Conservation (phyloP, 2,888 invertebrate genomes). For the Eurytoma adleriae region DNA sequence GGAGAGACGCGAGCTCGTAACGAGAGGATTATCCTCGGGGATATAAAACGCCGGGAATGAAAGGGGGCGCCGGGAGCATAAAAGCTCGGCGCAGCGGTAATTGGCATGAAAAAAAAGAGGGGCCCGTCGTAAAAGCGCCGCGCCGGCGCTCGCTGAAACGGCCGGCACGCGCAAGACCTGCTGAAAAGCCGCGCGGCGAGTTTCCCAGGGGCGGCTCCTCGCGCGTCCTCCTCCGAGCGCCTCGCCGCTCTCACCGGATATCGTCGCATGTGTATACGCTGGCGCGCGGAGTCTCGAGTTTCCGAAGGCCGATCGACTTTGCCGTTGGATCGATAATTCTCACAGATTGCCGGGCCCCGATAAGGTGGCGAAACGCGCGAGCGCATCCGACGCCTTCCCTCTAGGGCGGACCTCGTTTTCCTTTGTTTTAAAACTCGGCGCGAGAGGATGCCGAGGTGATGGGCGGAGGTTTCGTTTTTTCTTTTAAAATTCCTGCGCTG, state of each 20-base stretch:
- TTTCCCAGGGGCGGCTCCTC: constrained; percentile 18
- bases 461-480: too few species aligned
- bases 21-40: constrained; percentile 26
- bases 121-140: neutral
- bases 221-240: neutral
- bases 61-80: neutral
- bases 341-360: constrained; percentile 29
- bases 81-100: constrained; percentile 6
- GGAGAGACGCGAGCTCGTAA: neutral
- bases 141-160: constrained; percentile 35
- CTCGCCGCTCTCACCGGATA: neutral
- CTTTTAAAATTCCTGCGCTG: too few species aligned
- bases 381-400: neutral
- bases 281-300: neutral
- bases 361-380: neutral
- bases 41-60: constrained; percentile 16
- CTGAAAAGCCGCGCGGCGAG: constrained; percentile 31
- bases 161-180: constrained; percentile 19
- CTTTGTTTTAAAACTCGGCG: neutral
- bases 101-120: constrained; percentile 21
- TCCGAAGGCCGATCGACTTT: constrained; percentile 47
- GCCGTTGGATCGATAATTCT: constrained; percentile 45
- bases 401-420: neutral
- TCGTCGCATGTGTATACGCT: neutral
- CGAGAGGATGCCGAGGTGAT: too few species aligned